Percentiles rank a stretch among this genome's conserved stretches.
These are phyloP conservation scores for Nannoperca obscura DNA, from an alignment of 2,797 vertebrate genomes.

Conservation along the genomic window DNA sequence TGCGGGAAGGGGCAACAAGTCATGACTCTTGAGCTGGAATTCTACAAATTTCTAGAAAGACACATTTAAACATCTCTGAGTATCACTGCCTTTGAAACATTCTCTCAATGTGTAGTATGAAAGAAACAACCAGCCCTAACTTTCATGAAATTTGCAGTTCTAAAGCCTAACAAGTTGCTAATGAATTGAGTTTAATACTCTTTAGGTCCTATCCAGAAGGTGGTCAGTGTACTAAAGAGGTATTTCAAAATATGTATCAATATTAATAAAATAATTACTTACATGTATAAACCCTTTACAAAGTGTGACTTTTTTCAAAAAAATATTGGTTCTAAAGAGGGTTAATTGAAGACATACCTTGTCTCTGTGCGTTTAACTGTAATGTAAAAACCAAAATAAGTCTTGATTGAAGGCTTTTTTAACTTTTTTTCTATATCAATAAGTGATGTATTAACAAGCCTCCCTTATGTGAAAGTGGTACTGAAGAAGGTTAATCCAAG, in stretches of 20 bases:
- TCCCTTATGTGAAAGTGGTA: not conserved
- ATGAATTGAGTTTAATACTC: not conserved
- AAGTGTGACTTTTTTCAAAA: not conserved
- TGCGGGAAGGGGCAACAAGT: not conserved
- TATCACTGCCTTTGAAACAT: not conserved
- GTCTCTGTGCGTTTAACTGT: not conserved
- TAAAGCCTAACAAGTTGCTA: not conserved
- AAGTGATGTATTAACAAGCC: not conserved
- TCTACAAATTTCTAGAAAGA: not conserved
- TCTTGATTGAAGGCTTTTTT: not conserved
- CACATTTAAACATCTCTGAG: not conserved
- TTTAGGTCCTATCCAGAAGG: not conserved
- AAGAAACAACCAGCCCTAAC: not conserved
- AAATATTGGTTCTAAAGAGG: not conserved
- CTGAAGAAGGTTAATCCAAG: not conserved
- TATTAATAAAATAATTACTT: not conserved
- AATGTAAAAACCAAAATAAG: not conserved
- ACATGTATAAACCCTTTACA: not conserved
- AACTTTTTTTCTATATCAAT: not conserved
- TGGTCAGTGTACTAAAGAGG: not conserved
- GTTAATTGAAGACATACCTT: not conserved
- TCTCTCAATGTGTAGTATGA: not conserved
- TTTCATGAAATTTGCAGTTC: not conserved
- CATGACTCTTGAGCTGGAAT: not conserved
- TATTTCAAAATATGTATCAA: conserved; percentile 10